phyloP scores from a whole-genome alignment of 2,113 vertebrate species.

The Vimba vimba region DNA sequence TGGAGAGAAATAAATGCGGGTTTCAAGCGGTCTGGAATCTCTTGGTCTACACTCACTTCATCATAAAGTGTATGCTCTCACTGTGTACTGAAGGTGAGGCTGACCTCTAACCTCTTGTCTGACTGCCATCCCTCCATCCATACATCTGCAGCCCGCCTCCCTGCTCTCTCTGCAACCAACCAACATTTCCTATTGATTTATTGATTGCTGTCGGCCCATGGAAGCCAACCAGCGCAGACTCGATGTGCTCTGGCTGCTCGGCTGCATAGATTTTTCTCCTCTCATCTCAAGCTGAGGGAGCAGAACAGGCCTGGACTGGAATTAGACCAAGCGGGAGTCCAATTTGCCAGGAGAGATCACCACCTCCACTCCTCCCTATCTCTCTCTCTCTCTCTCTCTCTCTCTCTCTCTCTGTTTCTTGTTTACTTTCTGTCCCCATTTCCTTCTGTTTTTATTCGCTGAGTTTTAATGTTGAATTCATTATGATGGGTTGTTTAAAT shows the following conservation, averaged over 20 bases:
- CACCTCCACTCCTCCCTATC: slow-evolving; percentile 53
- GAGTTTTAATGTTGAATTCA: background rate
- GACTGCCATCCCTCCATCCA: slow-evolving; percentile 83
- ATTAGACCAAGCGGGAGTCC: slow-evolving; percentile 89
- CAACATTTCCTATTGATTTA: slow-evolving; percentile 98
- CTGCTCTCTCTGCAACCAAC: slow-evolving; percentile 94
- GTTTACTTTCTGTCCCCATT: slow-evolving; percentile 18
- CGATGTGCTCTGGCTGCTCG: slow-evolving; percentile 81
- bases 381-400: slow-evolving; percentile 53
- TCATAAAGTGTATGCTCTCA: slow-evolving; percentile 76
- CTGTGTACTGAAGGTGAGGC: slow-evolving; percentile 83
- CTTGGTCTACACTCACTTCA: slow-evolving; percentile 72
- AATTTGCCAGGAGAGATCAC: slow-evolving; percentile 80
- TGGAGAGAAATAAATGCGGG: slow-evolving; percentile 53
- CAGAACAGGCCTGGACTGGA: slow-evolving; percentile 81
- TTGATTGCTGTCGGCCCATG: slow-evolving; percentile 93
- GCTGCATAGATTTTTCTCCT: slow-evolving; percentile 87
- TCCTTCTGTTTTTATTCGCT: background rate
- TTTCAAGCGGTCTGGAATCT: slow-evolving; percentile 51
- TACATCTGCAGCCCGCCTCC: slow-evolving; percentile 91
- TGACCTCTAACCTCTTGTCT: slow-evolving; percentile 81
- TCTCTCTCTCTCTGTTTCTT: slow-evolving; percentile 50
- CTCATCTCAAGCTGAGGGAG: slow-evolving; percentile 76
- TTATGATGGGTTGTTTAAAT: background rate
- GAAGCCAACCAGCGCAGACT: slow-evolving; percentile 86